Evolutionary conservation across 2,888 invertebrate genomes (phyloP).

Genomic region (Cheilosia scutellata): DNA sequence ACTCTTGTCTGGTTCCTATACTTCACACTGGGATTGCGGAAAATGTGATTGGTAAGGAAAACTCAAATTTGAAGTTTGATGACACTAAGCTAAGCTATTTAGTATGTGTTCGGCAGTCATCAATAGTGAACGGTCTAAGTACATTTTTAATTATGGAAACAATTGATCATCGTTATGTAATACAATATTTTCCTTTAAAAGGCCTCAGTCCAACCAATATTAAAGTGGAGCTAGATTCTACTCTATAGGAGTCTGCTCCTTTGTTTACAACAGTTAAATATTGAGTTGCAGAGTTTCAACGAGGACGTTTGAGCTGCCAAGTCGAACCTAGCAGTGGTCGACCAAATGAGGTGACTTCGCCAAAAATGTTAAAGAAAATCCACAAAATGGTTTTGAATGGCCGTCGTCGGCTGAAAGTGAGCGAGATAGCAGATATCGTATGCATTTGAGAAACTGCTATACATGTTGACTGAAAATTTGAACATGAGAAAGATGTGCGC

Average conservation of each 20-base stretch:
- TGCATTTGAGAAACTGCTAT: not conserved
- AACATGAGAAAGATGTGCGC: not conserved
- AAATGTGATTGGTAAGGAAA: too few relatives aligned
- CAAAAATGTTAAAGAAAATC: not conserved
- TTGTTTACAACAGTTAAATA: too few relatives aligned
- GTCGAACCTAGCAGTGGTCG: not conserved
- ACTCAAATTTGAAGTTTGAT: too few relatives aligned
- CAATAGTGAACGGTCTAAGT: not conserved
- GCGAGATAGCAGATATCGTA: too few relatives aligned
- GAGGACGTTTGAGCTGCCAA: not conserved
- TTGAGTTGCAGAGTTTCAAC: too few relatives aligned
- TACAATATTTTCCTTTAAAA: not conserved
- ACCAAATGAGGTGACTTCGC: not conserved
- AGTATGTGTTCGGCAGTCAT: not conserved
- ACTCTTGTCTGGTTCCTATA: too few relatives aligned
- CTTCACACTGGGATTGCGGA: too few relatives aligned
- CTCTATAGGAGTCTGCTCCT: too few relatives aligned
- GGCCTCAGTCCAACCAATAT: conserved; percentile 2
- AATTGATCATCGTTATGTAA: not conserved
- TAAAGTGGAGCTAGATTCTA: not conserved
- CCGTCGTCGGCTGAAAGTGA: not conserved
- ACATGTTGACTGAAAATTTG: conserved; percentile 1
- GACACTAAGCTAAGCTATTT: too few relatives aligned
- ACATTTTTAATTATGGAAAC: not conserved
- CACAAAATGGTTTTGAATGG: not conserved